Evolutionary conservation across 2,888 invertebrate species (phyloP), one percentile per base, ranked within the genome.

Genomic region (Torymus tubicola): DNA sequence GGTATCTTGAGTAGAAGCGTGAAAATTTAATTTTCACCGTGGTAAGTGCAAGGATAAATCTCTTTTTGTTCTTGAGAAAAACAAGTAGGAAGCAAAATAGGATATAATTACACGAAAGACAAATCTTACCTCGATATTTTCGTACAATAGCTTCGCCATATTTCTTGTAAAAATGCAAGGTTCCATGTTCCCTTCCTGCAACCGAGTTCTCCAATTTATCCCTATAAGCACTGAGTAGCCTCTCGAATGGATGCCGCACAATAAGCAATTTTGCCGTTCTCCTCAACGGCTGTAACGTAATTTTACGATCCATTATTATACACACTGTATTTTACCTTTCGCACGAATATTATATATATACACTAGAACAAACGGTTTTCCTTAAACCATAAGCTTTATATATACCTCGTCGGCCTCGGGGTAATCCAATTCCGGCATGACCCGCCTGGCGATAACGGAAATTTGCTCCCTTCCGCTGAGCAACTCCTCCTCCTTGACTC

Each of bases 161-260:
- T 80, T 90, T 90, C 74, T 88, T 86, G 84, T 92, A 92, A 86
- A 92, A 93, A 85, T 92, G 92, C 52, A 89, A 86, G 53, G 91
- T 92, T 21, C 92, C 92, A 82, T 92, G 92, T 82, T 92, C 90
- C 50, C 88, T 86, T n/a, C 91, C 91, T 55, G 88, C 88, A 18
- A 87, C 85, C 2, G 90, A 88, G 84, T 91, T 91, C 82, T 92
- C 92, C 82, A 94, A 91, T 87, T 94, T 94, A 86, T 94, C 93
- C 53, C 93, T 89, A 85, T 92, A 94, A 0, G 93, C 93, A 3
- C 93, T 93, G 31, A 94, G 87, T 52, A 94, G 85, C 75, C 94
- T 89, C 83, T 93, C 93, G 82, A 93, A 92, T 0, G 94, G 94
- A 86, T 94, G 93, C 12, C 94, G 90, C n/a, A 93, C 93, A 60